Evolutionary conservation across 2,888 invertebrate species (phyloP).

Genomic region (Eupithecia dodoneata): DNA sequence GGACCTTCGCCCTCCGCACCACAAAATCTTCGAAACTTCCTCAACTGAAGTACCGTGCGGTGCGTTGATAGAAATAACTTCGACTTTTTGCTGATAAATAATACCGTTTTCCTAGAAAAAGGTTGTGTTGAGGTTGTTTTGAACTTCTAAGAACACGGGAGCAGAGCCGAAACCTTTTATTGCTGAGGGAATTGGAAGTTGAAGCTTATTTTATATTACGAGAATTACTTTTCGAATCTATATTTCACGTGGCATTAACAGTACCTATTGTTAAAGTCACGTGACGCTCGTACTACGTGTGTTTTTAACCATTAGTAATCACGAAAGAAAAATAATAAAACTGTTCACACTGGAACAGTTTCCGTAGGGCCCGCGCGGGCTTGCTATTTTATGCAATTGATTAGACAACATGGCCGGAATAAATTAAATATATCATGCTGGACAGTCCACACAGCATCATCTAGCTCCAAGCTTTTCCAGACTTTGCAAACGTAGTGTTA

Average conservation of each 20-base stretch:
- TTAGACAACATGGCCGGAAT: too few species aligned
- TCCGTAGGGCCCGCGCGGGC: neutral
- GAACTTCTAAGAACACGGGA: neutral
- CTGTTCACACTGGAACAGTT: neutral
- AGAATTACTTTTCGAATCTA: neutral
- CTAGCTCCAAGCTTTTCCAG: too few species aligned
- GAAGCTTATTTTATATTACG: neutral
- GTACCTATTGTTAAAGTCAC: neutral
- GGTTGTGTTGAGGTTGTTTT: neutral
- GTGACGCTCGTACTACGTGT: neutral
- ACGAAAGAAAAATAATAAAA: neutral
- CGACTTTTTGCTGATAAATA: neutral
- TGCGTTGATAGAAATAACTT: neutral
- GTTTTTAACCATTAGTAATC: neutral
- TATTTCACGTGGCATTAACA: neutral
- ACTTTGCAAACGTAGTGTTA: too few species aligned
- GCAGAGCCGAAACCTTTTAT: neutral
- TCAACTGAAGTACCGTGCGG: neutral
- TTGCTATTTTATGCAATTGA: neutral
- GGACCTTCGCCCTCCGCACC: too few species aligned
- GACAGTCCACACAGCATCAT: too few species aligned
- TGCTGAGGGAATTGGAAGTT: neutral
- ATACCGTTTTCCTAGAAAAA: neutral
- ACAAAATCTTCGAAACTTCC: neutral
- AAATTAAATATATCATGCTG: too few species aligned